A percentile compares a stretch with the other conserved stretches of the same genome.
phyloP scores from a whole-genome alignment of 2,797 vertebrate species.

The Cryptoprocta ferox region DNA sequence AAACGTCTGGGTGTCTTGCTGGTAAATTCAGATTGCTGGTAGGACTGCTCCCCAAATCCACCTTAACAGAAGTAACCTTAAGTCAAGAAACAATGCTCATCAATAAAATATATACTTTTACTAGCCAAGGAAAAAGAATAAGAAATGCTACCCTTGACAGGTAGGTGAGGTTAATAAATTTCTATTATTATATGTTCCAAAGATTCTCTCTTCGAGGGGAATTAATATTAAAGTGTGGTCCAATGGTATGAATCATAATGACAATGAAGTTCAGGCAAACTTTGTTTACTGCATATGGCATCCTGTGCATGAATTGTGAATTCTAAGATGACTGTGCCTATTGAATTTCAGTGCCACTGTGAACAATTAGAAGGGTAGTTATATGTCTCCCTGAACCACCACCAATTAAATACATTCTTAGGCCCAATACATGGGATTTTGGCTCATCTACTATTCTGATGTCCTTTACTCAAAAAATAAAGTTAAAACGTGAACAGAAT shows the following conservation, averaged over 20 bases:
- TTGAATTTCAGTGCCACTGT: background rate
- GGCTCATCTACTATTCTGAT: background rate
- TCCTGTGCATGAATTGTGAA: background rate
- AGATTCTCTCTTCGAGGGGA: background rate
- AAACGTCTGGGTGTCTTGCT: background rate
- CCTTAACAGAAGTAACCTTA: background rate
- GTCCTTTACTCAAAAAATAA: background rate
- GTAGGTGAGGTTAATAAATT: background rate
- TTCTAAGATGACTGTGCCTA: background rate
- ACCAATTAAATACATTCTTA: background rate
- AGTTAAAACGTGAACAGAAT: background rate
- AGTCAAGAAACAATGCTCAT: background rate
- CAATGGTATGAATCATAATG: background rate
- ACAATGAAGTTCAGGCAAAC: background rate
- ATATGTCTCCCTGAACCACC: background rate
- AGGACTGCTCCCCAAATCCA: background rate
- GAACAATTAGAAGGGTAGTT: background rate
- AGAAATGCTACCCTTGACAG: background rate
- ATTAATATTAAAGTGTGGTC: slow-evolving; percentile 1
- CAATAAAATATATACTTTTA: background rate
- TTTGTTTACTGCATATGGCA: background rate
- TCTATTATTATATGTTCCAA: background rate
- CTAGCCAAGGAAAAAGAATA: background rate
- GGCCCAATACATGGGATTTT: background rate
- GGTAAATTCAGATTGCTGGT: background rate